Conservation (phyloP, 2,113 vertebrate genomes). For the Embiotoca jacksoni region DNA sequence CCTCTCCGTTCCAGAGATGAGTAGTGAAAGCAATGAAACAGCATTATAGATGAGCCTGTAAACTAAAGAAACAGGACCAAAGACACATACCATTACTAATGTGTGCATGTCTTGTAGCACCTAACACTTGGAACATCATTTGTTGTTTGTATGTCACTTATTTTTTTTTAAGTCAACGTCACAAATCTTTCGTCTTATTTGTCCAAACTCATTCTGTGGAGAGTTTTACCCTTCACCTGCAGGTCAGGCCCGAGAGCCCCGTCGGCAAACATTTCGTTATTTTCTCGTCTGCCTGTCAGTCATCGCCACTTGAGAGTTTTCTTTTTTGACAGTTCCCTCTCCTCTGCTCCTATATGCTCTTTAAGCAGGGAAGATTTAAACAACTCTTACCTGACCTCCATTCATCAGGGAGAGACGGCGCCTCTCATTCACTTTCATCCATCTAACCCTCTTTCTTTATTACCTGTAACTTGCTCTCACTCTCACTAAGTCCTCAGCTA, state of each 20-base stretch:
- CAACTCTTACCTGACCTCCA: slow-evolving; percentile 8
- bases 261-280: neutral
- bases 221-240: slow-evolving; percentile 5
- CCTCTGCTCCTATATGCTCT: neutral
- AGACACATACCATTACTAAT: neutral
- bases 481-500: neutral
- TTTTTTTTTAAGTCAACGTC: no score
- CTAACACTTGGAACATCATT: no score
- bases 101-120: no score
- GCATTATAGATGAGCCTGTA: neutral
- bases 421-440: slow-evolving; percentile 10
- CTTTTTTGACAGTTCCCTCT: slow-evolving; percentile 11
- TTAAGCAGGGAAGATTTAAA: neutral
- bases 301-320: neutral
- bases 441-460: neutral
- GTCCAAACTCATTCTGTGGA: neutral
- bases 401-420: slow-evolving; percentile 6
- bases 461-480: neutral
- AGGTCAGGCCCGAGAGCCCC: no score
- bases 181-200: no score
- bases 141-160: no score
- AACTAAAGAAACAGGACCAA: slow-evolving; percentile 1
- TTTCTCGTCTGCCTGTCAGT: slow-evolving; percentile 4
- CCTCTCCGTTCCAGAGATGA: neutral
- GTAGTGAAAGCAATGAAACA: slow-evolving; percentile 32